Evolutionary conservation across 2,797 vertebrate genomes (phyloP).

Genomic region (Notoglanidium macrostoma): DNA sequence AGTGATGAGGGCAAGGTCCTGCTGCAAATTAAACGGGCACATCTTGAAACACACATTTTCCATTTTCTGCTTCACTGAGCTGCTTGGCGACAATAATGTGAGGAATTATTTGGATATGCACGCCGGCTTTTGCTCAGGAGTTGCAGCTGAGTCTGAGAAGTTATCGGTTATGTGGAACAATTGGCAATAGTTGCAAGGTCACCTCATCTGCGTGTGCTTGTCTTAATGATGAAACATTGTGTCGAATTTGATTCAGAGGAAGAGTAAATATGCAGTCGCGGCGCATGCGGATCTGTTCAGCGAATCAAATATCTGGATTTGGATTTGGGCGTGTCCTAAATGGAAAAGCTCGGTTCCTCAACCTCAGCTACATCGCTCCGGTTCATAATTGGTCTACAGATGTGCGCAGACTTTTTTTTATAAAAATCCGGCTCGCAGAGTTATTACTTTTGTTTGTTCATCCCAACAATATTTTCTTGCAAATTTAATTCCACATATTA

Average conservation of each 20-base stretch:
- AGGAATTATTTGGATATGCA: slow-evolving; percentile 58
- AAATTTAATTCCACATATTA: not conserved
- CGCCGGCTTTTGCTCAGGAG: slow-evolving; percentile 41
- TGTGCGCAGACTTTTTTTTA: not conserved
- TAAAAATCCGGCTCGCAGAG: not conserved
- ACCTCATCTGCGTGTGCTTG: slow-evolving; percentile 3
- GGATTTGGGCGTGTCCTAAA: not conserved
- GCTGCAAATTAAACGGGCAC: slow-evolving; percentile 51
- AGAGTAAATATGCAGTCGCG: not conserved
- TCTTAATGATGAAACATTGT: not conserved
- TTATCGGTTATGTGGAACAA: slow-evolving; percentile 28
- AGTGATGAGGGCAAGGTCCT: slow-evolving; percentile 44
- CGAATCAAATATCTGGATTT: not conserved
- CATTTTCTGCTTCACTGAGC: slow-evolving; percentile 63
- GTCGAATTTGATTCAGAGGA: not conserved
- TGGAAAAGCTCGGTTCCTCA: not conserved
- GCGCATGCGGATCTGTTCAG: not conserved
- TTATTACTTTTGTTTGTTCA: not conserved
- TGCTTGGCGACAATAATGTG: slow-evolving; percentile 56
- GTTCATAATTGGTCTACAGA: not conserved
- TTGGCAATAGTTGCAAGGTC: slow-evolving; percentile 37
- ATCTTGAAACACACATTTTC: slow-evolving; percentile 56
- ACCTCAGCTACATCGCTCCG: not conserved
- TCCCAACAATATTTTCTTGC: not conserved
- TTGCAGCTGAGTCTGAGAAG: slow-evolving; percentile 49